Base-by-base conservation (phyloP, 2,113 vertebrate genomes). In the Microcebus lehilahytsara region DNA sequence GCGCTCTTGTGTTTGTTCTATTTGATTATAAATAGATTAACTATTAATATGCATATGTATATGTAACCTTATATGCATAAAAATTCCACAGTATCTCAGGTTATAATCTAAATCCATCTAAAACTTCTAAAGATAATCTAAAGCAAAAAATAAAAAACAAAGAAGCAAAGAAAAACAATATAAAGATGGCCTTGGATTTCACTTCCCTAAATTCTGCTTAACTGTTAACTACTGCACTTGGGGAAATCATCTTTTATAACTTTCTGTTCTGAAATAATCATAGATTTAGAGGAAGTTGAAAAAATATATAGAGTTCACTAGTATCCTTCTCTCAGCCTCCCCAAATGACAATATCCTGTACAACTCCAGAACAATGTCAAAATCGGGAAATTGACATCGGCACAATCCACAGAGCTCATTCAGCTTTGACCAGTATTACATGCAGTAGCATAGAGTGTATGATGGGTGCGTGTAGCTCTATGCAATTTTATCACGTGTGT, bases 371-470 rank as follows among this genome's bases (percentile, higher is more conserved):
- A 49, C 4, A n/a, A 67, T 12, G 11, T 81, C n/a, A n/a, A 67
- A 75, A 69, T 30, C 37, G 80, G 79, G 60, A 91, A 81, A 49
- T 11, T 11, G 16, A 92, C 19, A 27, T 2, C 3, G 20, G 30
- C 16, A 2, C 20, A 37, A 40, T 30, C 51, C 7, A 85, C 2
- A 58, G 62, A 72, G 32, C 16, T 34, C 20, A 40, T 42, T 92
- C 9, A 1, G 22, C 66, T 42, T 20, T 58, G 34, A 69, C 56
- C 32, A 69, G 5, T 25, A 42, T 16, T n/a, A 13, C 22, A 14
- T 22, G 13, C 5, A 1, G 8, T 10, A 4, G 1, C 22, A 8
- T 12, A 0, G 0, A 17, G 42, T 2, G 25, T 17, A 7, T 9
- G 30, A 22, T 22, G 32, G 9, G 27, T 8, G 32, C 25, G 32